Base-by-base conservation (phyloP, 2,113 vertebrate species). In the Columba livia region DNA sequence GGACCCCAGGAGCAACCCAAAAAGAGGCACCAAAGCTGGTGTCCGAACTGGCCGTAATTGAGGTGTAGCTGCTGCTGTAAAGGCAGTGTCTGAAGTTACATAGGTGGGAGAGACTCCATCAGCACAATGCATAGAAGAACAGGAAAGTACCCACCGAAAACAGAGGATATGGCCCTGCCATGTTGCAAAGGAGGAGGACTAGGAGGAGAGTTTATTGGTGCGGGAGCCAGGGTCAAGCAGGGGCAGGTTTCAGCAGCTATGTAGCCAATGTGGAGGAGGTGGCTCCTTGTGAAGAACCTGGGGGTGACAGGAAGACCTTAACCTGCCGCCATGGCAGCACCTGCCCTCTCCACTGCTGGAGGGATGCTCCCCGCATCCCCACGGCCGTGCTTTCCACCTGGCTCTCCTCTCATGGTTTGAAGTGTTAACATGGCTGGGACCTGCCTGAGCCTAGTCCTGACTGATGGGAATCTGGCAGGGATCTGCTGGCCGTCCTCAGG, bases 381-480 rank as follows among this genome's bases (percentile, higher is more conserved):
- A 3, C 8, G 36, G 29, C 48, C 64, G 23, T 0, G 0, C 60
- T 75, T 62, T 48, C 16, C 26, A 18, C 18, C 11, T 36, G 18
- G 15, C 40, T 80, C 64, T 61, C 61, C 20, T 24, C 5, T 16
- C 14, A 1, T 9, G 31, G 16, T 23, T 71, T 71, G 61, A 72
- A 9, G 28, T 19, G 11, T 71, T 71, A 19, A 19, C 10, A 1
- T 10, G 4, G 17, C 44, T 71, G 73, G 44, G 24, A 71, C 42
- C 56, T 57, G 34, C 44, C 38, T 60, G n/a, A 82, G 29, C 44
- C 47, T 6, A 2, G 21, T 65, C 10, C 58, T 42, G 65, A 11
- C 51, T n/a, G 5, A 4, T 69, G 1, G 31, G 28, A 11, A 14
- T 32, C 51, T 3, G 5, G 26, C 1, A 0, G 56, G 44, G 47